Percentiles rank a stretch among this genome's conserved stretches.
phyloP scores from a whole-genome alignment of 1,140 invertebrate species.

The Oscheius sp. region DNA sequence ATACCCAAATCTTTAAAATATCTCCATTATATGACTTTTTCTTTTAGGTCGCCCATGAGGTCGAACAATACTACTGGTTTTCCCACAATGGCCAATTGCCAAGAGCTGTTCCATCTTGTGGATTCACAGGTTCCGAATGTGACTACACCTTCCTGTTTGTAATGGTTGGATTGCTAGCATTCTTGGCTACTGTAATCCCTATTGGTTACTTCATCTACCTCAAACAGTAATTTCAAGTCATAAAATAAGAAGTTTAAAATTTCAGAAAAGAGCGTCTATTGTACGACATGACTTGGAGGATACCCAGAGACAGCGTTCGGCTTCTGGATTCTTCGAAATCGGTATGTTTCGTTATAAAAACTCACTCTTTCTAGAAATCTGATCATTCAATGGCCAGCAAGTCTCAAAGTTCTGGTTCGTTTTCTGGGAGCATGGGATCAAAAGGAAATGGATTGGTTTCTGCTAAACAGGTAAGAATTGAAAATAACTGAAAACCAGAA shows the following conservation, averaged over 20 bases:
- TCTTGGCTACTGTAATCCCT: constrained; percentile 46
- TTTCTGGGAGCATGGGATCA: constrained; percentile 25
- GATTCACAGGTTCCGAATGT: constrained; percentile 56
- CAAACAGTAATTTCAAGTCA: constrained; percentile 50
- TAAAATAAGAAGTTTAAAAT: background rate
- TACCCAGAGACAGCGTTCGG: constrained; percentile 54
- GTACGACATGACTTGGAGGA: constrained; percentile 60
- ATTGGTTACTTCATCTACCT: constrained; percentile 57
- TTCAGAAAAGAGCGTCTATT: constrained; percentile 58
- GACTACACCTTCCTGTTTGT: constrained; percentile 56
- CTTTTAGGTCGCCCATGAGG: constrained; percentile 52
- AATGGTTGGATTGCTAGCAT: constrained; percentile 45
- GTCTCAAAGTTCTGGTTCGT: constrained; percentile 25
- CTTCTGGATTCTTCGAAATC: constrained; percentile 43
- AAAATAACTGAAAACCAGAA: constrained; percentile 4
- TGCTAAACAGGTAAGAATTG: constrained; percentile 24
- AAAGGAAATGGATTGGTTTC: constrained; percentile 22
- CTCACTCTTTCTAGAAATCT: constrained; percentile 46
- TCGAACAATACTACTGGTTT: constrained; percentile 52
- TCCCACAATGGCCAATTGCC: constrained; percentile 51
- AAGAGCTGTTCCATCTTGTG: constrained; percentile 53
- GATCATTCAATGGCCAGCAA: constrained; percentile 36
- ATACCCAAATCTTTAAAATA: background rate
- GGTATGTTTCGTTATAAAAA: background rate
- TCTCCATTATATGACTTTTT: background rate